Evolutionary conservation across 1,140 invertebrate genomes (phyloP), one percentile per base, ranked within the genome.

Genomic region (Monochamus saltuarius): DNA sequence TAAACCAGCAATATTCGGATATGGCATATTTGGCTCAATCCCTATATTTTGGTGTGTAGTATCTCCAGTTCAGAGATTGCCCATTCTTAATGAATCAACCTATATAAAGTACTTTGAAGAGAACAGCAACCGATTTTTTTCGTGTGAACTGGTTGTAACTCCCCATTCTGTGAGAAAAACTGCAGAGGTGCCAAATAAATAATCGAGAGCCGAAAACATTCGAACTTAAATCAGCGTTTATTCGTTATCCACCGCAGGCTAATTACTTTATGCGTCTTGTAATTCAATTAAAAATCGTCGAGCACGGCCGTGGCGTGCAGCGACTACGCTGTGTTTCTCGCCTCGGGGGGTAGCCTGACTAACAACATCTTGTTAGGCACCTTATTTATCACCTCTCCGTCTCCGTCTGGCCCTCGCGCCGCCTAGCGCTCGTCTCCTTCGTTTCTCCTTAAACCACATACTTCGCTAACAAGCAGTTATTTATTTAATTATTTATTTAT

Each of bases 401-500:
- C 67, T 64, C 59, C 52, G 3, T 69, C 56, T 59, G 13, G 35
- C 51, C 40, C 59, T 50, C 36, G 37, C 11, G 19, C 16, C 10
- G 58, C 47, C 14, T 6, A 6, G 22, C 37, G 36, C 43, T 50
- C 38, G 13, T 57, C 40, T 39, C 65, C 57, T 53, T 58, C 46
- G 45, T 64, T 34, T 37, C 4, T 45, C 36, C 19, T 35, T 17
- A 55, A 70, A 66, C 73, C 74, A 75, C 74, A 75, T 72, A 75
- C 73, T 72, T 73, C 64, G 74, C 69, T 75, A 75, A 75, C 74
- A 75, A 75, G 74, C 73, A 66, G 71, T 74, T 73, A 74, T 75
- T 75, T 75, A 75, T 75, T 74, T 74, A 75, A 75, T 75, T 75
- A 75, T 75, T 75, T 75, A 75, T 75, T 75, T 75, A 75, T 74